These are phyloP conservation scores for Syrmaticus mikado DNA, from an alignment of 2,113 vertebrate species.

Conservation along the genomic window DNA sequence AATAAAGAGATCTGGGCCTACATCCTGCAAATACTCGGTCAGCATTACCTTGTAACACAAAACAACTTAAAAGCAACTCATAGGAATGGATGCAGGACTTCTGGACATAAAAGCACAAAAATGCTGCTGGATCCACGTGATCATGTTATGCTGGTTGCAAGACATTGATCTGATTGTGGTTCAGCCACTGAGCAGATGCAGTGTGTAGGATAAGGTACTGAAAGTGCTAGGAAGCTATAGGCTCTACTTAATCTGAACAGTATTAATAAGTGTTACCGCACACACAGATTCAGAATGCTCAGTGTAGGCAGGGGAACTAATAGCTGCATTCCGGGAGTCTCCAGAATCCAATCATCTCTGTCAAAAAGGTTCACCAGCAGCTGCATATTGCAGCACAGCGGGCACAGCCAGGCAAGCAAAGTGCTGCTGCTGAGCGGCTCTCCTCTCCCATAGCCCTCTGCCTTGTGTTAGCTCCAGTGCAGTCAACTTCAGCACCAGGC, in stretches of 20 bases:
- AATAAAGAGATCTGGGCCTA: constrained; percentile 28
- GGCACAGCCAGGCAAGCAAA: not conserved
- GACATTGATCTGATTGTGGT: not conserved
- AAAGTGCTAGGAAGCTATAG: not conserved
- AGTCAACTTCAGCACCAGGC: not conserved
- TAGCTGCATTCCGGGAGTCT: not conserved
- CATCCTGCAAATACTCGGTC: not conserved
- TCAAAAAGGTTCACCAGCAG: not conserved
- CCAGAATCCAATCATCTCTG: not conserved
- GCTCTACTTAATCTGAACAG: not conserved
- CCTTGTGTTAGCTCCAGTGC: not conserved
- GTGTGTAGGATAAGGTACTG: not conserved
- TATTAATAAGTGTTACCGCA: constrained; percentile 23
- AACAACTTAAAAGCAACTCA: not conserved
- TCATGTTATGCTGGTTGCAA: not conserved
- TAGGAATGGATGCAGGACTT: not conserved
- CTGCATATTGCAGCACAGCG: not conserved
- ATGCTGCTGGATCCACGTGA: not conserved
- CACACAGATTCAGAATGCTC: not conserved
- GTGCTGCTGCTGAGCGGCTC: not conserved
- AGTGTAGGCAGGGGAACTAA: constrained; percentile 6
- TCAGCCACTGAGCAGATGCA: not conserved
- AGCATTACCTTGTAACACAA: not conserved
- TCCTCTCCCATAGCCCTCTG: not conserved
- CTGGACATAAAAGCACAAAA: not conserved